Evolutionary conservation across 2,888 invertebrate species (phyloP).

Genomic region (Catonia carolina): DNA sequence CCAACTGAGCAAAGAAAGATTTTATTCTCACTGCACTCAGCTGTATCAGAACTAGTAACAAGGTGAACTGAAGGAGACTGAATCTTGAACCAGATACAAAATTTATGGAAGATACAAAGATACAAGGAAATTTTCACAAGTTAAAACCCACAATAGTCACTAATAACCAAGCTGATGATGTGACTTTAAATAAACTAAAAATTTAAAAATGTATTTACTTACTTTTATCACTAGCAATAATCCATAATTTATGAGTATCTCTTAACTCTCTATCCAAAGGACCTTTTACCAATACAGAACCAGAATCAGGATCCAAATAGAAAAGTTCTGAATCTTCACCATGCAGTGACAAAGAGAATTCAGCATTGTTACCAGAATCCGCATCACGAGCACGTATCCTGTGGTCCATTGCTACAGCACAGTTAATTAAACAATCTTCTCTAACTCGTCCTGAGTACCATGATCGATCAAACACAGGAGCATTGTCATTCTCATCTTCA

Average conservation of each 20-base stretch:
- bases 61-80: too few species aligned
- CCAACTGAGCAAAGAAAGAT: too few species aligned
- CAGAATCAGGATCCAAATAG: constrained; percentile 56
- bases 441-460: constrained; percentile 68
- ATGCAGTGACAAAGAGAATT: constrained; percentile 60
- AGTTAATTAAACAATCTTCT: constrained; percentile 67
- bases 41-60: too few species aligned
- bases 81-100: too few species aligned
- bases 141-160: too few species aligned
- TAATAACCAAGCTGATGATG: too few species aligned
- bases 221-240: constrained; percentile 65
- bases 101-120: too few species aligned
- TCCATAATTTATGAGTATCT: constrained; percentile 57
- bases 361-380: constrained; percentile 61
- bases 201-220: constrained; percentile 27
- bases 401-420: constrained; percentile 61
- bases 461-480: constrained; percentile 66
- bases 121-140: too few species aligned
- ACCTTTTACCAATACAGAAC: constrained; percentile 53
- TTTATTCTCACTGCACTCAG: too few species aligned
- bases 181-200: too few species aligned
- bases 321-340: constrained; percentile 73
- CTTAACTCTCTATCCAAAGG: constrained; percentile 69
- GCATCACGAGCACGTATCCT: constrained; percentile 64
- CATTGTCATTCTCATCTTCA: constrained; percentile 81